A percentile compares a stretch with the other conserved stretches of the same genome.
Conservation (phyloP, 2,797 vertebrate genomes). For the Rallus crepitans region DNA sequence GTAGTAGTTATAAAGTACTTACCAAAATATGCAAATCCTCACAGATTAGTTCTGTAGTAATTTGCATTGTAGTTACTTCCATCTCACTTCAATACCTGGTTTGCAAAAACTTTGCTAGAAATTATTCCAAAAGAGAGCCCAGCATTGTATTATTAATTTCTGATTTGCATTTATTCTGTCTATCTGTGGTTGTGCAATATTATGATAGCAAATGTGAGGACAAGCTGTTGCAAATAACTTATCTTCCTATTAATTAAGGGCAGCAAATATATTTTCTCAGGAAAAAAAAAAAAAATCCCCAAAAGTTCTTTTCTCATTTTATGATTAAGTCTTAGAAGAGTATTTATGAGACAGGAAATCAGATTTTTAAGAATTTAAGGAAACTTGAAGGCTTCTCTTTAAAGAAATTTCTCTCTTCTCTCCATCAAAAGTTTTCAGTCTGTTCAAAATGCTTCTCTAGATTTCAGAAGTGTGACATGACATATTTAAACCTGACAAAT, state of each 20-base stretch:
- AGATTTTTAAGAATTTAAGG: background rate
- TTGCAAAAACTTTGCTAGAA: slow-evolving; percentile 2
- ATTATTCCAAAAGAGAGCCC: background rate
- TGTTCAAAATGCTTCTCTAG: background rate
- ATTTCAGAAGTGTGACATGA: background rate
- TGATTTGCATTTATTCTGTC: background rate
- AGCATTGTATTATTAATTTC: background rate
- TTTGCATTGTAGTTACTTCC: background rate
- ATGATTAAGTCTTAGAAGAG: background rate
- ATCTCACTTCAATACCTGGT: background rate
- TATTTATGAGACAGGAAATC: background rate
- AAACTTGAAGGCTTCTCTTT: background rate
- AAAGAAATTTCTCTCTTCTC: background rate
- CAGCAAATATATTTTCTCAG: background rate
- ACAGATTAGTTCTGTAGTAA: background rate
- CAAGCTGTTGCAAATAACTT: slow-evolving; percentile 1
- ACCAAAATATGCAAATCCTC: background rate
- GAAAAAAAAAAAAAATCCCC: background rate
- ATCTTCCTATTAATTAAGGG: background rate
- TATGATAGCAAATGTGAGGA: background rate
- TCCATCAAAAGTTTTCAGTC: background rate
- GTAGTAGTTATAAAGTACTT: background rate
- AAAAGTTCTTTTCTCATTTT: background rate
- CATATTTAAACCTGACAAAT: background rate
- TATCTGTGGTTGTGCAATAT: background rate